These are phyloP conservation scores for Heliangelus exortis DNA, from an alignment of 2,797 vertebrate species.

Conservation along the genomic window DNA sequence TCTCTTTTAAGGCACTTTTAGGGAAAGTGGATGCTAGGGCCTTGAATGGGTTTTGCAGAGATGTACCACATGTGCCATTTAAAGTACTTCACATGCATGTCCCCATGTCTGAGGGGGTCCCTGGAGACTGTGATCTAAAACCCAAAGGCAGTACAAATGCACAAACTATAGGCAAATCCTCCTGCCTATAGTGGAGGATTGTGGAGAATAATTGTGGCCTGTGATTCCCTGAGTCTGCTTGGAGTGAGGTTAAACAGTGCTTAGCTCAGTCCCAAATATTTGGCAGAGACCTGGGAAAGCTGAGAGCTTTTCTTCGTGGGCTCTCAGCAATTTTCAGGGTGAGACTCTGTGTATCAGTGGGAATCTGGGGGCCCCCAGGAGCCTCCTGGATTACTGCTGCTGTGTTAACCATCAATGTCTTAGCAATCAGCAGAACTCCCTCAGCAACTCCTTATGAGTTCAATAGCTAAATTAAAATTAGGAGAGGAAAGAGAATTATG, in stretches of 20 bases:
- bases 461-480: not conserved
- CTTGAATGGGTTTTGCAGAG: not conserved
- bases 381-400: not conserved
- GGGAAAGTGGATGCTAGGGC: not conserved
- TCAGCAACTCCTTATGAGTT: not conserved
- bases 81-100: fast-evolving
- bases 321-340: not conserved
- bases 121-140: not conserved
- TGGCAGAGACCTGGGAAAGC: not conserved
- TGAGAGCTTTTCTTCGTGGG: fast-evolving
- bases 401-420: not conserved
- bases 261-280: not conserved
- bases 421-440: not conserved
- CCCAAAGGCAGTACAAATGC: not conserved
- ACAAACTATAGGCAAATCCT: not conserved
- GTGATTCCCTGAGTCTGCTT: not conserved
- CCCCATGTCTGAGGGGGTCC: not conserved
- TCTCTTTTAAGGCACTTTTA: not conserved
- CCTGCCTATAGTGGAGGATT: too few relatives aligned
- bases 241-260: not conserved
- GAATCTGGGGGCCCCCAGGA: not conserved
- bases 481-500: not conserved
- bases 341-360: not conserved
- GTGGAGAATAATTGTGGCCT: not conserved
- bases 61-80: not conserved